Evolutionary conservation across 2,113 vertebrate species (phyloP).

Genomic region (Chlamydotis undulata): DNA sequence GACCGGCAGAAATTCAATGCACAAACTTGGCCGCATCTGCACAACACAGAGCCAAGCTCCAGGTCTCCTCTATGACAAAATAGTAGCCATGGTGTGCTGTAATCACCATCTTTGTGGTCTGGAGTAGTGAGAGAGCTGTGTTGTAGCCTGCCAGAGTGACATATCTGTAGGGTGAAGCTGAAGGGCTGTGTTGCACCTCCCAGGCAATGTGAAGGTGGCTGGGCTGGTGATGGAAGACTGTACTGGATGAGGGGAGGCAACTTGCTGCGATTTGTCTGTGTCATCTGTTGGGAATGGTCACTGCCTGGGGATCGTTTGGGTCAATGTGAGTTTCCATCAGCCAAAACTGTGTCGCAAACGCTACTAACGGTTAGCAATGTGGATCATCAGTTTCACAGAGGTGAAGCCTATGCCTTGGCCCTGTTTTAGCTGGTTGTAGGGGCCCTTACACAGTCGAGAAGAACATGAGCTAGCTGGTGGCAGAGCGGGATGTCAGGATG

Average conservation of each 20-base stretch:
- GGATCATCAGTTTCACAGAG: not conserved
- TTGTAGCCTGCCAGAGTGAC: not conserved
- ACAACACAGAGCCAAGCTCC: not conserved
- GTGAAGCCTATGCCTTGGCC: not conserved
- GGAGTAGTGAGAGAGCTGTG: not conserved
- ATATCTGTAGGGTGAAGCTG: not conserved
- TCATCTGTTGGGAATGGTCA: not conserved
- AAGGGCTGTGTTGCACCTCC: not conserved
- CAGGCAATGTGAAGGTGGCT: not conserved
- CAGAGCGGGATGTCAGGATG: not conserved
- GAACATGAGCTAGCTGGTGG: not conserved
- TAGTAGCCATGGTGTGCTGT: not conserved
- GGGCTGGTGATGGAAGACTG: not conserved
- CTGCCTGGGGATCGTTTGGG: not conserved
- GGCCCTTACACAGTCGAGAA: accelerated
- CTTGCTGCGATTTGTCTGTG: not conserved
- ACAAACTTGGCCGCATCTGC: not conserved
- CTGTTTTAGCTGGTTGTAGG: not conserved
- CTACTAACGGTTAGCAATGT: not conserved
- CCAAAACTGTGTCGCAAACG: not conserved
- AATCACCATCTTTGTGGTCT: not conserved
- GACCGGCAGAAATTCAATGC: not conserved
- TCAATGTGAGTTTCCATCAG: not conserved
- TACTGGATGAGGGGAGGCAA: not conserved
- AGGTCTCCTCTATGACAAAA: not conserved